Conservation (phyloP, 1,140 invertebrate genomes). For the Atopsyche davidsoni region DNA sequence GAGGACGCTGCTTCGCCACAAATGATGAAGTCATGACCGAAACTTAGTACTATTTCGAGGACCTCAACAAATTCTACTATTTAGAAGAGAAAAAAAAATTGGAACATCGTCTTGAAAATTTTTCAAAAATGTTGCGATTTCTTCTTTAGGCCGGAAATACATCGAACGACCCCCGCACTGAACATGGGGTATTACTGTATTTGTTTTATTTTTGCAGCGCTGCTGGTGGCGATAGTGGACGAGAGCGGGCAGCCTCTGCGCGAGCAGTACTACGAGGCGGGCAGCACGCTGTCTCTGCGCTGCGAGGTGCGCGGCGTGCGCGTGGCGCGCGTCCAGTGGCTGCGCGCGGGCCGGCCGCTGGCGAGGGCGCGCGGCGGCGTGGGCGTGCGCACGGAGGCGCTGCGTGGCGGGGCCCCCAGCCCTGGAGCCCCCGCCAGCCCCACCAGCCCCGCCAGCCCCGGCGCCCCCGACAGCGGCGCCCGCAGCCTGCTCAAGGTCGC, state of each 20-base stretch:
- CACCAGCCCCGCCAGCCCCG: slow-evolving; percentile 70
- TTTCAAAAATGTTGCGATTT: too few species aligned
- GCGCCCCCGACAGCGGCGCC: slow-evolving; percentile 64
- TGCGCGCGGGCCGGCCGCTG: slow-evolving; percentile 61
- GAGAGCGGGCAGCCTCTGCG: slow-evolving; percentile 59
- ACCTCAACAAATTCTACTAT: too few species aligned
- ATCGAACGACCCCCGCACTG: background rate
- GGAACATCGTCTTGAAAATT: too few species aligned
- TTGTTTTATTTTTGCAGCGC: slow-evolving; percentile 47
- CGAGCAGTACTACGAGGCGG: slow-evolving; percentile 71
- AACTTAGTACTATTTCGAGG: too few species aligned
- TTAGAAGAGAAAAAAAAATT: too few species aligned
- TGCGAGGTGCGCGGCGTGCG: slow-evolving; percentile 63
- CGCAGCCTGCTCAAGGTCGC: slow-evolving; percentile 69
- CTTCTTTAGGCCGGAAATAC: too few species aligned
- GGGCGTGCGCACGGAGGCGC: slow-evolving; percentile 40
- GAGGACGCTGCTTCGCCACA: too few species aligned
- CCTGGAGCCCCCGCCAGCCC: slow-evolving; percentile 54
- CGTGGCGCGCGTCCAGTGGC: slow-evolving; percentile 62
- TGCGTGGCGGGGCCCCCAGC: slow-evolving; percentile 2
- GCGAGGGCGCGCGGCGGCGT: slow-evolving; percentile 68
- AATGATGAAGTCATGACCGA: too few species aligned
- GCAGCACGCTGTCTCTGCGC: slow-evolving; percentile 66
- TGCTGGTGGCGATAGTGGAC: slow-evolving; percentile 69
- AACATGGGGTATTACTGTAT: background rate